Percentiles rank a stretch among this genome's conserved stretches.
Evolutionary conservation across 2,113 vertebrate species (phyloP).

Genomic region (Petaurus breviceps): DNA sequence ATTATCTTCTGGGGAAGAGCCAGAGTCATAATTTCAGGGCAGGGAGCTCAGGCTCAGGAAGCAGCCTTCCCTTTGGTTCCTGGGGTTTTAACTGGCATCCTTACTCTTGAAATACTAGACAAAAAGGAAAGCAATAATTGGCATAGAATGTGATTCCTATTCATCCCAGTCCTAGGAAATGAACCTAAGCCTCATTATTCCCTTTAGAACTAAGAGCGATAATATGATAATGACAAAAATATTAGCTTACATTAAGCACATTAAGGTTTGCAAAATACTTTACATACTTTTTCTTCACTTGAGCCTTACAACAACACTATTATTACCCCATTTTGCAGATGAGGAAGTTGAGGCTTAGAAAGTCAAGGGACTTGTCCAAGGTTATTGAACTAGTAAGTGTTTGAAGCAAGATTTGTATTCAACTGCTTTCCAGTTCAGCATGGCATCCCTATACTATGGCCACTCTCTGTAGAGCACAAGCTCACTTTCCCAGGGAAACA

Average conservation of each 20-base stretch:
- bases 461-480: not conserved
- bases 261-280: not conserved
- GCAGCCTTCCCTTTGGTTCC: not conserved
- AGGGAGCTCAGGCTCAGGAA: not conserved
- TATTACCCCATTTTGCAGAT: not conserved
- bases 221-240: not conserved
- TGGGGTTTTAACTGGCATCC: not conserved
- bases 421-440: not conserved
- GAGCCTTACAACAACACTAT: not conserved
- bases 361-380: not conserved
- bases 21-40: not conserved
- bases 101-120: not conserved
- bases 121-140: not conserved
- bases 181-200: not conserved
- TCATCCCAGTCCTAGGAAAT: not conserved
- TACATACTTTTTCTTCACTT: not conserved
- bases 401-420: not conserved
- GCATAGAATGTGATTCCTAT: not conserved
- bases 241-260: not conserved
- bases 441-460: not conserved
- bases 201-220: not conserved
- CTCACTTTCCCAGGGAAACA: not conserved
- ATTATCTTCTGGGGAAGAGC: not conserved
- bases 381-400: not conserved
- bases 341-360: not conserved